Conservation (phyloP, 2,797 vertebrate species). For the Typhlichthys subterraneus region DNA sequence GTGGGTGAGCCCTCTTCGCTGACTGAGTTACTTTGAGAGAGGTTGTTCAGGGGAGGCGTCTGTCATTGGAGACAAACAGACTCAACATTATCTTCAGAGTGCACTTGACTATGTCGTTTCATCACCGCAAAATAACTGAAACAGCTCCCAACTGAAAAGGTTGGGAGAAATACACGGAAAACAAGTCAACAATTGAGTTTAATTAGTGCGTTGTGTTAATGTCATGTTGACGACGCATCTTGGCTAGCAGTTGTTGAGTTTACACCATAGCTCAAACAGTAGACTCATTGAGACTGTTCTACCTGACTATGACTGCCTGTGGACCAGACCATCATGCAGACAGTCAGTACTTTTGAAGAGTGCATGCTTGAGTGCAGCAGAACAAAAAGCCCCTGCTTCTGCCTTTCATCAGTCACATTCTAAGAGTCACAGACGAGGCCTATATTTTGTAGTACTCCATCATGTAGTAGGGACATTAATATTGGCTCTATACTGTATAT, state of each 20-base stretch:
- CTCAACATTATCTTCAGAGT: constrained; percentile 45
- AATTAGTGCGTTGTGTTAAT: neutral
- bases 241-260: neutral
- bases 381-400: constrained; percentile 42
- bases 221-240: neutral
- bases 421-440: constrained; percentile 25
- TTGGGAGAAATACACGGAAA: neutral
- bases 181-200: neutral
- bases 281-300: constrained; percentile 8
- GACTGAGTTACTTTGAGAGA: constrained; percentile 27
- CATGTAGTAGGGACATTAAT: too few relatives aligned
- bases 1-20: constrained; percentile 6
- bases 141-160: too few relatives aligned
- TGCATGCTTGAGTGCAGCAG: constrained; percentile 10
- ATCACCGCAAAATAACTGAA: constrained; percentile 7
- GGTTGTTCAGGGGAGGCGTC: constrained; percentile 26
- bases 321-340: constrained; percentile 40
- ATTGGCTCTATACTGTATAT: too few relatives aligned
- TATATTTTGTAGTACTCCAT: too few relatives aligned
- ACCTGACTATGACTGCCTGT: constrained; percentile 6
- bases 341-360: constrained; percentile 50
- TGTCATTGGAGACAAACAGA: constrained; percentile 28
- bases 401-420: constrained; percentile 9
- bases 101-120: constrained; percentile 39
- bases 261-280: constrained; percentile 13